Evolutionary conservation across 2,888 invertebrate species (phyloP), one percentile per base, ranked within the genome.

Genomic region (Troides oblongomaculatus): DNA sequence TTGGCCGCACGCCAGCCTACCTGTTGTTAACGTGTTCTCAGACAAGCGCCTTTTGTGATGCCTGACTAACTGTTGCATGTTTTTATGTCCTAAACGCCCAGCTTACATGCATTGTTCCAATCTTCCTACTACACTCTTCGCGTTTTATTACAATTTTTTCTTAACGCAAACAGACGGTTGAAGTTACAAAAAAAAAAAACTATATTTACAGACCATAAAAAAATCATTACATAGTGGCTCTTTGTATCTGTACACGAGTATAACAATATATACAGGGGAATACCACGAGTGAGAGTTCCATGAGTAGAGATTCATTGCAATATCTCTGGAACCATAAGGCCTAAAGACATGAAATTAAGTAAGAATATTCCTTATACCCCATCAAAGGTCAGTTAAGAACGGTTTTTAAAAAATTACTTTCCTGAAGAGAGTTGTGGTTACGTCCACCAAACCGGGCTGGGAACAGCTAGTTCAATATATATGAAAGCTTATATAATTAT

Each of bases 1-100:
- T 87, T 90, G 90, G 90, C 90, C 75, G 78, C 69, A 72, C 76
- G 92, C 92, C 92, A 92, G 88, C 82, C 82, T 87, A 90, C 89
- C 90, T 90, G 91, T 92, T 91, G 92, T 85, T 80, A 79, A 79
- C 83, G 84, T 85, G 82, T 86, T 83, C 83, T 82, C 80, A 79
- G 74, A 72, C 76, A 80, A 53, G 79, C 79, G 73, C 72, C 75
- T 72, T 30, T 81, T 77, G 77, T 76, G 75, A 79, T 78, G 78
- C 81, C 80, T 79, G 68, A 71, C 74, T 76, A 82, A 79, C 82
- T 82, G 83, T 83, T 82, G 83, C 81, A 74, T 79, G 75, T 74
- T 58, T 63, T 71, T 71, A 71, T 68, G 68, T 69, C 39, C 64
- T 62, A 36, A 66, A 61, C 69, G 50, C 68, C 60, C 66, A 68